Percentiles rank a stretch among this genome's conserved stretches.
These are phyloP conservation scores for Acrocera orbiculus DNA, from an alignment of 2,888 invertebrate species.

Conservation along the genomic window DNA sequence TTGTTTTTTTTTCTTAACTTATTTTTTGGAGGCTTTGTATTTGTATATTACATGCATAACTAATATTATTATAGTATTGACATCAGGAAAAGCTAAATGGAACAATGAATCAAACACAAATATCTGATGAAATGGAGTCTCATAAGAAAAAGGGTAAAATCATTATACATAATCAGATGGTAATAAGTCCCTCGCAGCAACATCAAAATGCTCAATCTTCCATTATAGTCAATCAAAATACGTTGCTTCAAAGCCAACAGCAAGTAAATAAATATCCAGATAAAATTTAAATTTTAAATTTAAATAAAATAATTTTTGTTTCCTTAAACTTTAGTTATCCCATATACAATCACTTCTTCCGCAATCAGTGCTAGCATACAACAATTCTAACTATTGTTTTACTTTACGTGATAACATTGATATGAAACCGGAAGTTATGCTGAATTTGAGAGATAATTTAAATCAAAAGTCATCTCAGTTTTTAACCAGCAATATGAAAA, in stretches of 20 bases:
- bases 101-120: constrained; percentile 13
- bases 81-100: constrained; percentile 27
- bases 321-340: too few relatives aligned
- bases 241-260: constrained; percentile 8
- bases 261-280: too few relatives aligned
- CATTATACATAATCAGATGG: constrained; percentile 29
- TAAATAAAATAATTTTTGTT: too few relatives aligned
- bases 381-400: constrained; percentile 34
- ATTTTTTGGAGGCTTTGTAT: too few relatives aligned
- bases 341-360: constrained; percentile 15
- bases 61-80: constrained; percentile 26
- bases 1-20: too few relatives aligned
- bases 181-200: constrained; percentile 24
- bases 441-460: constrained; percentile 48
- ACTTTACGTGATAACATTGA: constrained; percentile 49
- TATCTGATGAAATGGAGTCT: constrained; percentile 22
- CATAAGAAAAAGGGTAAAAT: constrained; percentile 19
- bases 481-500: too few relatives aligned
- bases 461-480: too few relatives aligned
- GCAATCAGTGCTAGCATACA: constrained; percentile 13
- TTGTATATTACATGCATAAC: too few relatives aligned
- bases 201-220: constrained; percentile 15
- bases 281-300: too few relatives aligned
- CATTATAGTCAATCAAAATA: constrained; percentile 11
- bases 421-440: constrained; percentile 49